Base-by-base conservation (phyloP, 2,888 invertebrate genomes). In the Thymelicus acteon region DNA sequence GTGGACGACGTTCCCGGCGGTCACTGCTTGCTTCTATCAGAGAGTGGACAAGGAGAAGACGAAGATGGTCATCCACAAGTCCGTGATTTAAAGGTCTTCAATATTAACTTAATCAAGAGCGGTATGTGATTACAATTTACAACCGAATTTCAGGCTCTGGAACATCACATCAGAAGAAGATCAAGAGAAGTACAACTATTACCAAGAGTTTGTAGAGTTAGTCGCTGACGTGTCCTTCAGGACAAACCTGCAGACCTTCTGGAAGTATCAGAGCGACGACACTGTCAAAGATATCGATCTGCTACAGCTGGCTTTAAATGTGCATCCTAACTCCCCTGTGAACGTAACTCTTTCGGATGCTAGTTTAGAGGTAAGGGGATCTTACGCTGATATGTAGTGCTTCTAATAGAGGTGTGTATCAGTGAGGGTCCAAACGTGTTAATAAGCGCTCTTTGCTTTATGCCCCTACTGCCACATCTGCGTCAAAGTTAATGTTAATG, bases 241-340 rank as follows among this genome's bases (percentile, higher is more conserved):
- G 1, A 86, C 87, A 10, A 94, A 94, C 72, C 75, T 97, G 74
- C 95, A 97, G 80, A 94, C 96, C 85, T 96, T 96, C 80, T 95
- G 96, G 86, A 96, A 96, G 85, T 95, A 95, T 72, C 96, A 97
- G 85, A 88, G 89, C 5, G 95, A 95, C 52, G 94, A 94, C 6
- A 94, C 94, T 0, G 95, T 96, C 74, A 92, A 91, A 31, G 85
- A 81, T 0, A 77, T 92, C 0, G 95, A 96, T 64, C 94, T 96
- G 44, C 85, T 95, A 69, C 95, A 96, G 77, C 93, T 96, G 79
- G 93, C 96, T 13, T 84, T 96, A 61, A 95, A 80, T 8, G 90
- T 93, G 0, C 91, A 92, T 57, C 92, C 92, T 0, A 79, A 80
- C 0, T 80, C 82, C n/a, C 74, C 80, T 0, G 77, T 92, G 0